Base-by-base conservation (phyloP, 2,797 vertebrate genomes). In the Anisognathus igniventris region DNA sequence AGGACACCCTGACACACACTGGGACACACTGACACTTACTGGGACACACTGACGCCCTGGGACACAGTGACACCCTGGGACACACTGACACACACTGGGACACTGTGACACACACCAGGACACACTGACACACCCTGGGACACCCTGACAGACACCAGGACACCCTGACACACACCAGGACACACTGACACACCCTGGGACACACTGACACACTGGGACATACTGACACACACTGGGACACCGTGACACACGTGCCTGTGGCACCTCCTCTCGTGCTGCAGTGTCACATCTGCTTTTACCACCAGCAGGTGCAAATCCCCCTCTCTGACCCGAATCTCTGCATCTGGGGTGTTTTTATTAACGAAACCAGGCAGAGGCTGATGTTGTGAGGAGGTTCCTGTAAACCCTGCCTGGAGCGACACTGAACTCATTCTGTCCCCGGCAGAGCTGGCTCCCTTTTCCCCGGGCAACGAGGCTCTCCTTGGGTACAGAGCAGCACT, bases 341-440 rank as follows among this genome's bases (percentile, higher is more conserved):
- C 12, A 0, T 17, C 37, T 67, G 44, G 7, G 64, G 6, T 45
- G 61, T 13, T 92, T 87, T 60, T 23, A 24, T 12, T 22, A 19
- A 28, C 0, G 61, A 7, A 24, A 14, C 17, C 7, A 5, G 31
- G 40, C 1, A 3, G 67, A 22, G 56, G 39, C 1, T 24, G 79
- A 0, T 48, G 12, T 0, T 3, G 4, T 0, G 24, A 6, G 4
- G 3, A 70, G 56, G 9, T 30, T 40, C 35, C 57, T 1, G 28
- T 1, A 3, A 4, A 48, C 47, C 42, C 62, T 22, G 40, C 40
- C 2, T 2, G 20, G 60, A 56, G 24, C 15, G 2, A 6, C 5
- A 3, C 23, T 3, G 0, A 19, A 24, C 27, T 3, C 27, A 7
- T 3, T 12, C 40, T 14, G 7, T 6, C 37, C 2, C 4, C 47